phyloP scores from a whole-genome alignment of 2,113 vertebrate genomes.

The Lophotis ruficrista region DNA sequence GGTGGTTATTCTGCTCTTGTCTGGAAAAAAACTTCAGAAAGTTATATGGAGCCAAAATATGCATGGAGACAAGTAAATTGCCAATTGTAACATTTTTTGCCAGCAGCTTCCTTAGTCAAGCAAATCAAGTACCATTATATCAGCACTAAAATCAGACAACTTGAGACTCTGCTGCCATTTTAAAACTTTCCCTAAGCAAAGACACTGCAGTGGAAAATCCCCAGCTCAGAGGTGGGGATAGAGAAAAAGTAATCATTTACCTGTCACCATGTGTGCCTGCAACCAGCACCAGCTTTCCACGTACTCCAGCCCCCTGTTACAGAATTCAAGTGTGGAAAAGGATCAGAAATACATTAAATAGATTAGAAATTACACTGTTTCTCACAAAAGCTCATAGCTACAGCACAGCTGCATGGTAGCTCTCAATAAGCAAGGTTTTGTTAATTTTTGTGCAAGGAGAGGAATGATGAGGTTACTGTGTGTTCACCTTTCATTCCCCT shows the following conservation, averaged over 20 bases:
- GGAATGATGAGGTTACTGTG: neutral
- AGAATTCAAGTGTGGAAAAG: neutral
- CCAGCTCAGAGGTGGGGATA: slow-evolving; percentile 64
- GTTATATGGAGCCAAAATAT: slow-evolving; percentile 47
- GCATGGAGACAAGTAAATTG: slow-evolving; percentile 35
- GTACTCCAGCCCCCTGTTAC: neutral
- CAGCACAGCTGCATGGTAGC: neutral
- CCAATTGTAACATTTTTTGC: slow-evolving; percentile 58
- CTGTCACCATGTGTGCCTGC: slow-evolving; percentile 21
- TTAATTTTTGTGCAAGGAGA: neutral
- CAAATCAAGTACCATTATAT: slow-evolving; percentile 62
- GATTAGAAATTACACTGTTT: neutral
- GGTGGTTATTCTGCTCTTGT: neutral
- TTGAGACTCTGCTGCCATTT: slow-evolving; percentile 67
- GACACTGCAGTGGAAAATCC: slow-evolving; percentile 79
- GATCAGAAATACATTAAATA: neutral
- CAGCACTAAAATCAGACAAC: slow-evolving; percentile 61
- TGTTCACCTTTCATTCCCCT: neutral
- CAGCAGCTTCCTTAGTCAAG: slow-evolving; percentile 62
- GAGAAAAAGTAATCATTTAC: slow-evolving; percentile 70
- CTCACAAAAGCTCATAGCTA: neutral
- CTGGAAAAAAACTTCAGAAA: slow-evolving; percentile 41
- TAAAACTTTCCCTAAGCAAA: slow-evolving; percentile 75
- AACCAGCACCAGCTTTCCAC: neutral
- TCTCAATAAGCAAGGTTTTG: neutral